These are phyloP conservation scores for Antheraea pernyi DNA, from an alignment of 1,140 invertebrate genomes.

Conservation along the genomic window DNA sequence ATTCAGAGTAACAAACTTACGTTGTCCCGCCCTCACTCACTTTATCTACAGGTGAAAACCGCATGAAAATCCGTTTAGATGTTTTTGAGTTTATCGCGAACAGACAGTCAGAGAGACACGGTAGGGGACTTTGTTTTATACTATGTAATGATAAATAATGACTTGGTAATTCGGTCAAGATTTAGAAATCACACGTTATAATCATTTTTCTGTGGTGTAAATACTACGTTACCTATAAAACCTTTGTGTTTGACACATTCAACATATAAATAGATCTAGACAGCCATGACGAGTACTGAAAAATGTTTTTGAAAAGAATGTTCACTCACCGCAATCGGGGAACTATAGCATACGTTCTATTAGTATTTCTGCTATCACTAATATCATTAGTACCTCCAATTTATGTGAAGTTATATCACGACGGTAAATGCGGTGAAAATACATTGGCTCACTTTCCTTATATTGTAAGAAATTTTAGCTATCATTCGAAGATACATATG, in stretches of 20 bases:
- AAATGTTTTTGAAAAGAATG: slow-evolving; percentile 19
- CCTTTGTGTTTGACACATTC: background rate
- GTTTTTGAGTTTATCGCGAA: too few species aligned
- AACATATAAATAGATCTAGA: slow-evolving; percentile 25
- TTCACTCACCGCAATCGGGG: slow-evolving; percentile 20
- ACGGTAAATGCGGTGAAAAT: slow-evolving; percentile 44
- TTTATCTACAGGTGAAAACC: too few species aligned
- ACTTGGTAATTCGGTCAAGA: too few species aligned
- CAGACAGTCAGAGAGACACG: too few species aligned
- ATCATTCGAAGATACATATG: slow-evolving; percentile 28
- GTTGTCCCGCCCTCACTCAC: too few species aligned
- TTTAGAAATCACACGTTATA: too few species aligned
- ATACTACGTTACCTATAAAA: too few species aligned
- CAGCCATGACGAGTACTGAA: slow-evolving; percentile 15
- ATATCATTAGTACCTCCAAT: slow-evolving; percentile 45
- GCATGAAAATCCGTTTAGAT: too few species aligned
- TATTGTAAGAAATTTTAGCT: slow-evolving; percentile 26
- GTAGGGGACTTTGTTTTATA: too few species aligned
- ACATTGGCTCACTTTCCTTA: slow-evolving; percentile 47
- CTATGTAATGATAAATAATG: too few species aligned
- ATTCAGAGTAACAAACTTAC: too few species aligned
- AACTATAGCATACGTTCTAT: slow-evolving; percentile 35
- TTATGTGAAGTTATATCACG: slow-evolving; percentile 49
- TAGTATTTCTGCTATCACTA: slow-evolving; percentile 43
- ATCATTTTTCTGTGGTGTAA: too few species aligned